phyloP scores from a whole-genome alignment of 2,113 vertebrate species.

The Pteropus alecto region DNA sequence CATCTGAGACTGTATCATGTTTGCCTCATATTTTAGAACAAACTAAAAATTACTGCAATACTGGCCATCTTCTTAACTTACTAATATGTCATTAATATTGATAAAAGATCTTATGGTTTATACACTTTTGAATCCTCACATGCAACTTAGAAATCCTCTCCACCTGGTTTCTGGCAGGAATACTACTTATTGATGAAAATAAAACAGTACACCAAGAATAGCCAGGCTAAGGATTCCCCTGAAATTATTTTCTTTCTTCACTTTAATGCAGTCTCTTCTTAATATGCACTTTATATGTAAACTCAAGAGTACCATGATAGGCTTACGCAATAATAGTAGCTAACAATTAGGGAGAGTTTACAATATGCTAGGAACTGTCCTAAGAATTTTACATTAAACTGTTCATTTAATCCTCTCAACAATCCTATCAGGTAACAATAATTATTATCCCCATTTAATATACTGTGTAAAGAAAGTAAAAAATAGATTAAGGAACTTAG shows the following conservation, averaged over 20 bases:
- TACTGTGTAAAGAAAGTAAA: neutral
- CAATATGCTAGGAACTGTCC: neutral
- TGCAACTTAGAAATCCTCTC: neutral
- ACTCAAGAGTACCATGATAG: conserved; percentile 11
- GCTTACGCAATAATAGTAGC: neutral
- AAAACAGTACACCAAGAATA: neutral
- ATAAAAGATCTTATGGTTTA: neutral
- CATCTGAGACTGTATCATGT: neutral
- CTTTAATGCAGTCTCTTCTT: neutral
- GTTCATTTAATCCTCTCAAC: neutral
- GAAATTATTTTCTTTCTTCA: conserved; percentile 39
- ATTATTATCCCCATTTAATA: neutral
- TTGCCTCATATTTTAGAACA: neutral
- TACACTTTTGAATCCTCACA: neutral
- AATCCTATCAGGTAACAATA: neutral
- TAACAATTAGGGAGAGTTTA: conserved; percentile 13
- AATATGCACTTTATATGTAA: neutral
- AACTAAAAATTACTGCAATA: neutral
- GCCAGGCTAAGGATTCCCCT: neutral
- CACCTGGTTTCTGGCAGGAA: neutral
- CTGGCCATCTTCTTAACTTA: neutral
- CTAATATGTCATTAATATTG: neutral
- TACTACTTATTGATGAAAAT: neutral
- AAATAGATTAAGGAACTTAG: neutral
- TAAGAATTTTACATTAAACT: neutral